Evolutionary conservation across 2,797 vertebrate genomes (phyloP).

Genomic region (Parauchenoglanis punctatus): DNA sequence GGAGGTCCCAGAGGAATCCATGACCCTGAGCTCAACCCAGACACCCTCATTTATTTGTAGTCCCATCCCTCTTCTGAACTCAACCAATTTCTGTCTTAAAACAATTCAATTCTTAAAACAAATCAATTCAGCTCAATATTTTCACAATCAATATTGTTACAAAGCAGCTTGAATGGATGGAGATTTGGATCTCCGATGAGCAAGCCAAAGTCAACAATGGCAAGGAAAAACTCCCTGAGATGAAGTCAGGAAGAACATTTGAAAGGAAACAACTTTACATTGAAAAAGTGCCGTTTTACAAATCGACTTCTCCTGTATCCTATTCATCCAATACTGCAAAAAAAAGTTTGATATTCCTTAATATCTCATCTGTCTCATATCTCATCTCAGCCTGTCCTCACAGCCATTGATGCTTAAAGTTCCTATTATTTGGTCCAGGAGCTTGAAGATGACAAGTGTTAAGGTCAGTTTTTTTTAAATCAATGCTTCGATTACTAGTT

Average conservation of each 20-base stretch:
- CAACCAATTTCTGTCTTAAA: background rate
- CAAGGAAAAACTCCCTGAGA: background rate
- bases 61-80: slow-evolving; percentile 43
- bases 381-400: background rate
- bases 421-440: background rate
- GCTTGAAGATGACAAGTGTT: background rate
- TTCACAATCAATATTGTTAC: background rate
- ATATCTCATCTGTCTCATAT: background rate
- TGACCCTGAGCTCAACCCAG: slow-evolving; percentile 36
- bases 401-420: background rate
- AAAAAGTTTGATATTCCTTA: background rate
- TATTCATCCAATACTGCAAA: background rate
- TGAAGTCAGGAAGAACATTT: background rate
- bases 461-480: background rate
- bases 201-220: background rate
- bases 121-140: background rate
- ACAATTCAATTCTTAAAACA: too few relatives aligned
- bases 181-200: background rate
- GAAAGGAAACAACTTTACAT: background rate
- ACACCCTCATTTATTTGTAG: slow-evolving; percentile 39
- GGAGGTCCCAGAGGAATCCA: slow-evolving; percentile 30
- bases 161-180: background rate
- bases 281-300: background rate
- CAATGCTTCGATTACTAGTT: background rate
- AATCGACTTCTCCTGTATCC: background rate